phyloP scores from a whole-genome alignment of 2,797 vertebrate genomes.

The Podarcis siculus region DNA sequence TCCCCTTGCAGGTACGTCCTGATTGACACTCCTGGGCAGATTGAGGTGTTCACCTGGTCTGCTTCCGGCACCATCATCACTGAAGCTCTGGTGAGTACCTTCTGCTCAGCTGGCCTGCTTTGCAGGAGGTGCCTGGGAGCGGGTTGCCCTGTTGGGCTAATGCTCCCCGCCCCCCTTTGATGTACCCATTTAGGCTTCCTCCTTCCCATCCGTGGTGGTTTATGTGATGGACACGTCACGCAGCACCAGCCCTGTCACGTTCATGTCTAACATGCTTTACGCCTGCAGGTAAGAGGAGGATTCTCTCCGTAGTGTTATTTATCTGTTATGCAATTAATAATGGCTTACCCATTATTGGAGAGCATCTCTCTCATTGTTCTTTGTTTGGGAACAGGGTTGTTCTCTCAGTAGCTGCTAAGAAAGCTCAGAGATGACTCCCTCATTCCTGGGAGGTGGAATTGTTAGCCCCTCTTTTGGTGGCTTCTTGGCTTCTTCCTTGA shows the following conservation, averaged over 20 bases:
- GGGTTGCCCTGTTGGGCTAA: not conserved
- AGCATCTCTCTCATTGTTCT: no score
- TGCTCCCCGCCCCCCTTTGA: not conserved
- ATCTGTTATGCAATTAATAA: no score
- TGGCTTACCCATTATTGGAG: no score
- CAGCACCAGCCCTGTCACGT: conserved; percentile 93
- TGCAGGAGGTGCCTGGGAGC: not conserved
- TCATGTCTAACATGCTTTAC: conserved; percentile 99
- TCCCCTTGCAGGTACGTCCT: conserved; percentile 86
- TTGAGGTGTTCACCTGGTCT: conserved; percentile 98
- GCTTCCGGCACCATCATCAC: conserved; percentile 98
- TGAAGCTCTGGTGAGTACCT: conserved; percentile 87
- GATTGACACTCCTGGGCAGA: conserved; percentile 97
- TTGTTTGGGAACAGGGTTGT: no score
- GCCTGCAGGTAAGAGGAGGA: conserved; percentile 89
- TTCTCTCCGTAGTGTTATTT: no score
- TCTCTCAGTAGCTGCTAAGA: no score
- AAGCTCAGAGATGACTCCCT: no score
- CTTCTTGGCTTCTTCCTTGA: no score
- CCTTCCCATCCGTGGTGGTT: conserved; percentile 92
- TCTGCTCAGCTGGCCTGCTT: not conserved
- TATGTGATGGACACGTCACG: conserved; percentile 98
- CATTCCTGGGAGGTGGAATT: no score
- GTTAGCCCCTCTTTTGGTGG: no score
- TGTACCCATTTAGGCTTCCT: conserved; percentile 84